Evolutionary conservation across 2,797 vertebrate genomes (phyloP).

Genomic region (Artibeus jamaicensis): DNA sequence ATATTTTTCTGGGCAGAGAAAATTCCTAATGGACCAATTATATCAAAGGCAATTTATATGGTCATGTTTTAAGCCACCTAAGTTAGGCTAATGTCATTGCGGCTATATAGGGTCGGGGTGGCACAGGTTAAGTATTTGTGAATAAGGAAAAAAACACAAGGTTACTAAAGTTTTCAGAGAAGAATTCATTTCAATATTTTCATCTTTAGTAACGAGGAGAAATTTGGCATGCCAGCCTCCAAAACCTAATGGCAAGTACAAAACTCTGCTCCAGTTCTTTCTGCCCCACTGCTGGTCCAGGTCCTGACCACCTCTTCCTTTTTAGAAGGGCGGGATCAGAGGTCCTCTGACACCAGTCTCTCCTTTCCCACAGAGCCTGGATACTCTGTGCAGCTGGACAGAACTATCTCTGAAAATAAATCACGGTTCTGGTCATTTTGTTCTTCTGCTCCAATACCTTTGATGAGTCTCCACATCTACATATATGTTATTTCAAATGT

Average conservation of each 20-base stretch:
- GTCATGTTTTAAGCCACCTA: not conserved
- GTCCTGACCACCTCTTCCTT: not conserved
- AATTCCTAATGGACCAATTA: constrained; percentile 45
- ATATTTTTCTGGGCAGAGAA: constrained; percentile 43
- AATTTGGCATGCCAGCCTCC: not conserved
- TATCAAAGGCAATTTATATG: constrained; percentile 15
- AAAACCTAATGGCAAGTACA: not conserved
- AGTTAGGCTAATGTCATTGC: constrained; percentile 9
- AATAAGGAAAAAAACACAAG: not conserved
- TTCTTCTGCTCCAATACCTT: constrained; percentile 1
- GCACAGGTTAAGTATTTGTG: not conserved
- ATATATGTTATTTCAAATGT: not conserved
- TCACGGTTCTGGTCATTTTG: not conserved
- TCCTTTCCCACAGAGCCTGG: not conserved
- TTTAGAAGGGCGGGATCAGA: not conserved
- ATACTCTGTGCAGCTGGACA: not conserved
- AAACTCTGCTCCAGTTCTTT: not conserved
- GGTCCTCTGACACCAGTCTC: not conserved
- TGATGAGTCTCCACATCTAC: not conserved
- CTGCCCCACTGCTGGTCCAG: not conserved
- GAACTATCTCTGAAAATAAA: not conserved
- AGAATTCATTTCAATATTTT: constrained; percentile 6
- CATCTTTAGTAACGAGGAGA: constrained; percentile 17
- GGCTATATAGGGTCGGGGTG: not conserved
- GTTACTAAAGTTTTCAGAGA: constrained; percentile 19